Conservation (phyloP, 2,113 vertebrate genomes). For the Epinephelus fuscoguttatus region DNA sequence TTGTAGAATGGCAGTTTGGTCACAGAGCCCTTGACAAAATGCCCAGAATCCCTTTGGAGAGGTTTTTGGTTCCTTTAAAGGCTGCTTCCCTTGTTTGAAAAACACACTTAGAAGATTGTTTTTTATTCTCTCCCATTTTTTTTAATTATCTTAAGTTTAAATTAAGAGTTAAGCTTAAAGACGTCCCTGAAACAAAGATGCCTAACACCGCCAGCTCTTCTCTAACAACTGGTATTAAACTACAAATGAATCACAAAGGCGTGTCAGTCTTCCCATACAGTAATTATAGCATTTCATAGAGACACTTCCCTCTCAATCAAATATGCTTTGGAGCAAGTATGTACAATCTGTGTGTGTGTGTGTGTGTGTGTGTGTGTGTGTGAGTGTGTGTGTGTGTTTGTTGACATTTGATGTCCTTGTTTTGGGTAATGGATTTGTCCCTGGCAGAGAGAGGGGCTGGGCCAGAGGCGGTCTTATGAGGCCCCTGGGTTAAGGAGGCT, state of each 20-base stretch:
- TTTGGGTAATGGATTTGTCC: conserved; percentile 82
- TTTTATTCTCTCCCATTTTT: conserved; percentile 10
- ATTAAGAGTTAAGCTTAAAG: conserved; percentile 21
- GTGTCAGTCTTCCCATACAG: conserved; percentile 19
- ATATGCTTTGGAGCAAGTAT: conserved; percentile 38
- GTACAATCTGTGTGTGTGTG: conserved; percentile 35
- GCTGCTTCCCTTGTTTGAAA: conserved; percentile 43
- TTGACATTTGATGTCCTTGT: conserved; percentile 81
- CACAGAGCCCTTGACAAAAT: conserved; percentile 72
- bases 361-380: neutral
- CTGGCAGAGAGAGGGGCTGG: conserved; percentile 71
- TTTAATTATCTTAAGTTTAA: conserved; percentile 22
- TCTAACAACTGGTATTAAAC: conserved; percentile 10
- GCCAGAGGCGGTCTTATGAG: conserved; percentile 78
- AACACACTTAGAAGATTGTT: neutral
- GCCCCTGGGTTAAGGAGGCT: conserved; percentile 83
- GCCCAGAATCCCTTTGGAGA: conserved; percentile 70
- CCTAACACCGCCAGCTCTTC: neutral
- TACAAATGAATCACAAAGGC: conserved; percentile 16
- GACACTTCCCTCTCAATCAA: conserved; percentile 48
- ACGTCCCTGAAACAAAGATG: neutral
- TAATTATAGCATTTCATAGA: conserved; percentile 42
- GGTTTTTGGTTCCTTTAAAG: conserved; percentile 60
- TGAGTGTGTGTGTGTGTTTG: conserved; percentile 52
- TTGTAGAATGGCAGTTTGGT: conserved; percentile 72